Conservation (phyloP, 2,888 invertebrate genomes). For the Aleiodes testaceus region DNA sequence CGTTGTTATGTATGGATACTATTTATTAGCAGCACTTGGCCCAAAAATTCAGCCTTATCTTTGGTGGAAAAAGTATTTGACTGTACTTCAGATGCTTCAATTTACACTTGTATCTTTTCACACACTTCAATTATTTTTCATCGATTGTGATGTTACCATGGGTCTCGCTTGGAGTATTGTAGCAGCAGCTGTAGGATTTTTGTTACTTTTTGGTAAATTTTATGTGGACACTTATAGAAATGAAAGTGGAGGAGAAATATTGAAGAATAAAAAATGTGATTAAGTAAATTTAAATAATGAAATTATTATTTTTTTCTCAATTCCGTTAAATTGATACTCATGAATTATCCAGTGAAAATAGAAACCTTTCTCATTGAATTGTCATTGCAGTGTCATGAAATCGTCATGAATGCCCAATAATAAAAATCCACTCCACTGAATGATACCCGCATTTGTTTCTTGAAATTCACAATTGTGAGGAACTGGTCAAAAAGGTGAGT, state of each 20-base stretch:
- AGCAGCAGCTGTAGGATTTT: slow-evolving; percentile 93
- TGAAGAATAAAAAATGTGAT: slow-evolving; percentile 76
- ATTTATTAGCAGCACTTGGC: slow-evolving; percentile 91
- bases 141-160: slow-evolving; percentile 91
- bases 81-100: slow-evolving; percentile 93
- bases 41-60: slow-evolving; percentile 89
- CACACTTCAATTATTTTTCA: slow-evolving; percentile 89
- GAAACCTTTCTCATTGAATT: too few species aligned
- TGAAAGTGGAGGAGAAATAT: slow-evolving; percentile 57
- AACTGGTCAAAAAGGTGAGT: too few species aligned
- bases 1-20: slow-evolving; percentile 95
- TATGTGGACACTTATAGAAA: slow-evolving; percentile 85
- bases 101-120: slow-evolving; percentile 91
- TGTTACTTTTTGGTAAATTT: slow-evolving; percentile 93
- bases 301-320: too few species aligned
- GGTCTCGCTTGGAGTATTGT: slow-evolving; percentile 94
- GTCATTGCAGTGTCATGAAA: too few species aligned
- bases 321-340: too few species aligned
- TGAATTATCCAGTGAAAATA: too few species aligned
- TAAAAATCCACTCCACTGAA: too few species aligned
- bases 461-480: too few species aligned
- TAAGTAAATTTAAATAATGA: too few species aligned
- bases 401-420: too few species aligned
- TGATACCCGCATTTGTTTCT: too few species aligned
- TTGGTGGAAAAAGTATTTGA: slow-evolving; percentile 97